Percentiles rank a stretch among this genome's conserved stretches.
These are phyloP conservation scores for Apostichopus californicus DNA, from an alignment of 35 echinoderm and acorn worm species.

Conservation along the genomic window DNA sequence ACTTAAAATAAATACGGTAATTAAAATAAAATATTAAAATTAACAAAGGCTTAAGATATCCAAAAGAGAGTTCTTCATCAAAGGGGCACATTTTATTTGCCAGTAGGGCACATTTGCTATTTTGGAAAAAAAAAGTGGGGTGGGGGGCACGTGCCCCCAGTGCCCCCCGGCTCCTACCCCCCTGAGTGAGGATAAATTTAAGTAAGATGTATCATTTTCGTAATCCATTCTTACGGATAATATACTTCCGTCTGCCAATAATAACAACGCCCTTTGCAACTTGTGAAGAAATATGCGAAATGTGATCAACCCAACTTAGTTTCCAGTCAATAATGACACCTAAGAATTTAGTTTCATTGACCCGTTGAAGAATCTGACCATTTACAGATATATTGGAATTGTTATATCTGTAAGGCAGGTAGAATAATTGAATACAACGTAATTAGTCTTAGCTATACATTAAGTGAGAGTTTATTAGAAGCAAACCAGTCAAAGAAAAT, in stretches of 20 bases:
- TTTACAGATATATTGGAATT: background rate
- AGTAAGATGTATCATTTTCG: background rate
- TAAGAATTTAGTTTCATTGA: conserved; percentile 5
- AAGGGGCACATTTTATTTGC: too few species aligned
- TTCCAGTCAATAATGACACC: conserved; percentile 16
- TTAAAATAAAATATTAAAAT: too few species aligned
- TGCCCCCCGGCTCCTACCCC: too few species aligned
- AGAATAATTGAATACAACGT: background rate
- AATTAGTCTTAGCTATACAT: too few species aligned
- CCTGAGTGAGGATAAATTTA: background rate
- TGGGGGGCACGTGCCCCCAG: too few species aligned
- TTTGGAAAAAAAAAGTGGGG: too few species aligned
- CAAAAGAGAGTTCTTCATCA: too few species aligned
- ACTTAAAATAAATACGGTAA: too few species aligned
- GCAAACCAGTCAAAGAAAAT: too few species aligned
- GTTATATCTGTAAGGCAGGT: background rate
- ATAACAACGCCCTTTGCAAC: background rate
- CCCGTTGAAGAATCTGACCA: background rate
- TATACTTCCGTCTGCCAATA: conserved; percentile 25
- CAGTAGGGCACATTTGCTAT: too few species aligned
- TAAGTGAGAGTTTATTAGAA: too few species aligned
- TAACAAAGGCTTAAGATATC: too few species aligned
- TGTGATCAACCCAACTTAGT: background rate
- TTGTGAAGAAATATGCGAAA: background rate
- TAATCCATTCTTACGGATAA: background rate